A percentile compares a stretch with the other conserved stretches of the same genome.
phyloP scores from a whole-genome alignment of 2,797 vertebrate genomes.

The Tangara arthus region DNA sequence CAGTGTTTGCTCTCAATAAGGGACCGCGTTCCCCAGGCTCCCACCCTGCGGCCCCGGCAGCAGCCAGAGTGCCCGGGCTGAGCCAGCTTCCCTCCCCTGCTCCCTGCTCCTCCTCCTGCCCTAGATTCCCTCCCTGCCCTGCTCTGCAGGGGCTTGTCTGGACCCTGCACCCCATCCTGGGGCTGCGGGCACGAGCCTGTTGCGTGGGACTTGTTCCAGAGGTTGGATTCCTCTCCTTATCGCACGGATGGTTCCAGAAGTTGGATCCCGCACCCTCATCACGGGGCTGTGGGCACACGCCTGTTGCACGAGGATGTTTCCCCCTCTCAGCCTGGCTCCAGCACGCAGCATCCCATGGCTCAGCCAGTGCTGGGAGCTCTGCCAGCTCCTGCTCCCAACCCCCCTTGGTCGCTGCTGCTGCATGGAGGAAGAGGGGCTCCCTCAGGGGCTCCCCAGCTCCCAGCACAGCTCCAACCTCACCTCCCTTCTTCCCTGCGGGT shows the following conservation, averaged over 20 bases:
- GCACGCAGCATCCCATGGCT: not conserved
- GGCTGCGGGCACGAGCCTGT: not conserved
- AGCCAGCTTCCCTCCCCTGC: not conserved
- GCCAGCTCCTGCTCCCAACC: constrained; percentile 16
- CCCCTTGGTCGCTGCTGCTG: not conserved
- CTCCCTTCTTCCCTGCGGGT: not conserved
- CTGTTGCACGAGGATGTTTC: not conserved
- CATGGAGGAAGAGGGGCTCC: not conserved
- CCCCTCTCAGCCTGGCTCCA: not conserved
- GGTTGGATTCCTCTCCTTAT: not conserved
- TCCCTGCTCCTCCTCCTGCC: constrained; percentile 39
- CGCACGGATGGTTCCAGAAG: not conserved
- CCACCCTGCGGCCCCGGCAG: not conserved
- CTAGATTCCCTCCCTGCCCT: constrained; percentile 10
- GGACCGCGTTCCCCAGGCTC: not conserved
- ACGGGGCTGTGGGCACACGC: not conserved
- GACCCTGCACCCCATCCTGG: not conserved
- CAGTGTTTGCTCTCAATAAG: not conserved
- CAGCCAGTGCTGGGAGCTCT: not conserved
- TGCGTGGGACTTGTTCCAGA: not conserved
- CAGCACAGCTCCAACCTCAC: not conserved
- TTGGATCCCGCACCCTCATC: not conserved
- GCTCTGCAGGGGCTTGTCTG: not conserved
- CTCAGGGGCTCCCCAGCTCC: not conserved
- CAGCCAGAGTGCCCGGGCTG: not conserved